Percentiles rank a stretch among this genome's conserved stretches.
Evolutionary conservation across 35 echinoderm and acorn worm species (phyloP).

Genomic region (Acanthaster planci): DNA sequence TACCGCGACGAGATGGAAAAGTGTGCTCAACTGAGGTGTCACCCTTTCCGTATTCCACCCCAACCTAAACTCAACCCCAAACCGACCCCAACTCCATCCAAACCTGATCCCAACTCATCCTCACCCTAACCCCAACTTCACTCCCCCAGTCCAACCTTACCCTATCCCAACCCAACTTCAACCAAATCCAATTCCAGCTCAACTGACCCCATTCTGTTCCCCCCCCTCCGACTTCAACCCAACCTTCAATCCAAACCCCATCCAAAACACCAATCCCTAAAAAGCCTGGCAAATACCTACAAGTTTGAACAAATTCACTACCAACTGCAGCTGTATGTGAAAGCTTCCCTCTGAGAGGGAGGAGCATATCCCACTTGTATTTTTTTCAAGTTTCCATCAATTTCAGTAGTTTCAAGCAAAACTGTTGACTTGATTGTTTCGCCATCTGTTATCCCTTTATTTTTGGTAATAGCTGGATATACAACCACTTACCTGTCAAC

Average conservation of each 20-base stretch:
- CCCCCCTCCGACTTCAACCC: background rate
- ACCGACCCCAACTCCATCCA: background rate
- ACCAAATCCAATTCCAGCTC: background rate
- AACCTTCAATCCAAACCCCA: background rate
- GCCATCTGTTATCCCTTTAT: no score
- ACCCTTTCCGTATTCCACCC: background rate
- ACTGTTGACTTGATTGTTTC: no score
- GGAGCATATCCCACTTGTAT: no score
- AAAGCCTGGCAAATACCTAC: no score
- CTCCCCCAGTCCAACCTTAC: background rate
- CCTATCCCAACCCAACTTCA: background rate
- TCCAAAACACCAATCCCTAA: background rate
- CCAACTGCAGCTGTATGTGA: no score
- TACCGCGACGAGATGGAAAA: no score
- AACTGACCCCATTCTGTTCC: background rate
- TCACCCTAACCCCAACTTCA: background rate
- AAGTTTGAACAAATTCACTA: no score
- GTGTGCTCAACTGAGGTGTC: no score
- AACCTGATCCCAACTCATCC: background rate
- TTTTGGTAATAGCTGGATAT: constrained; percentile 79
- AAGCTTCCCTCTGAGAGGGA: no score
- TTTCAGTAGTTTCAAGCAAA: no score
- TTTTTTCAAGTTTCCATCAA: no score
- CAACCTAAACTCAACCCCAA: no score
- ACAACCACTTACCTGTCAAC: constrained; percentile 78